Base-by-base conservation (phyloP, 64 coral and sea anemone species). In the Dendrophyllia cribrosa region DNA sequence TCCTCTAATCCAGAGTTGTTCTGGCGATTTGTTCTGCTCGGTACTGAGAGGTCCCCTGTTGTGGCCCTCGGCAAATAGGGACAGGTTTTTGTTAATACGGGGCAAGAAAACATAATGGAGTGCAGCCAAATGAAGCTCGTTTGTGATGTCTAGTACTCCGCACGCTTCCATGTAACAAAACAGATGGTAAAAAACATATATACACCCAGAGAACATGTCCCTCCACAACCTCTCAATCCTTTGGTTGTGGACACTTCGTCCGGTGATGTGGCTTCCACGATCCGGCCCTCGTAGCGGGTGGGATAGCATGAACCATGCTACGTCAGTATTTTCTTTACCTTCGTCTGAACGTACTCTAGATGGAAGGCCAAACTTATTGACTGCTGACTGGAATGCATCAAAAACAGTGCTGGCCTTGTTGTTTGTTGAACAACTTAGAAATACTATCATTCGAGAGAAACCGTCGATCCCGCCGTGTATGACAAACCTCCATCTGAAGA, bases 201-300 rank as follows among this genome's bases (percentile, higher is more conserved):
- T 43, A 67, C 80, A 66, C 17, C 80, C 80, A 46, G 7, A 51
- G 23, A 84, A 84, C 58, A 84, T 10, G 64, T 84, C 80, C 43
- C 59, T 66, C 60, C 88, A 89, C 20, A 89, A 58, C 19, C 88
- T 20, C 48, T 79, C 74, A 51, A 79, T 89, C 17, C 71, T 34
- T 23, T 89, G 87, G 60, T 89, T 89, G 6, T 89, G 74, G 9
- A 89, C 87, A 51, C 87, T 89, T 66, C 56, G 19, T 2, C 73
- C 87, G 11, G 87, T 34, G 10, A 89, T 89, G n/a, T 78, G 76
- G 47, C 88, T 89, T 5, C 88, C 88, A 15, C 88, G 17, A 66
- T 76, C 45, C 6, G 49, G 59, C 13, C 88, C 88, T 43, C 74
- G 24, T 51, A 62, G 14, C 7, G 59, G 80, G 66, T 72, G 60